These are phyloP conservation scores for Patella depressa DNA, from an alignment of 2,888 invertebrate species.

Conservation along the genomic window DNA sequence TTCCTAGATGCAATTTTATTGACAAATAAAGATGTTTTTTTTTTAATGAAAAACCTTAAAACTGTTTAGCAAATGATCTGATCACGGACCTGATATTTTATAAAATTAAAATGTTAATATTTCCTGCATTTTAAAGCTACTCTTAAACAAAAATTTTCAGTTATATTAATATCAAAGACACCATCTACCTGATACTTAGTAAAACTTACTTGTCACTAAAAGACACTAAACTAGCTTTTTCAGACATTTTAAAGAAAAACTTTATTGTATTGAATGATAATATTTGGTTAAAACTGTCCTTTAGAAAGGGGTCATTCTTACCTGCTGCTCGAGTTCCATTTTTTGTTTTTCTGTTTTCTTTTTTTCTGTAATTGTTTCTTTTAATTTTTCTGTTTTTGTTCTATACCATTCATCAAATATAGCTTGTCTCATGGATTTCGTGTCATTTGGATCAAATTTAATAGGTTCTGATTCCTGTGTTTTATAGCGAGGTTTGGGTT, in stretches of 20 bases:
- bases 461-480: slow-evolving; percentile 44
- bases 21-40: background rate
- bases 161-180: no score
- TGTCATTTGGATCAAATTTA: slow-evolving; percentile 46
- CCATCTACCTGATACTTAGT: no score
- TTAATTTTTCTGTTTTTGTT: slow-evolving; percentile 44
- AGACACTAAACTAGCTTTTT: no score
- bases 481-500: slow-evolving; percentile 61
- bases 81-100: no score
- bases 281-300: no score
- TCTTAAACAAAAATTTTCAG: no score
- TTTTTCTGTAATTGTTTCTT: slow-evolving; percentile 47
- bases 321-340: slow-evolving; percentile 59
- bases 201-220: no score
- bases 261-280: no score
- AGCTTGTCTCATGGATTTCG: slow-evolving; percentile 55
- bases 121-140: no score
- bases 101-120: no score
- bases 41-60: background rate
- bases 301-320: slow-evolving; percentile 18
- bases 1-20: slow-evolving; percentile 37
- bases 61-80: background rate
- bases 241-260: no score
- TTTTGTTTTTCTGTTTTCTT: slow-evolving; percentile 55
- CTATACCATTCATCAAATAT: slow-evolving; percentile 62